Conservation (phyloP, 2,797 vertebrate species). For the Siniperca obscura region DNA sequence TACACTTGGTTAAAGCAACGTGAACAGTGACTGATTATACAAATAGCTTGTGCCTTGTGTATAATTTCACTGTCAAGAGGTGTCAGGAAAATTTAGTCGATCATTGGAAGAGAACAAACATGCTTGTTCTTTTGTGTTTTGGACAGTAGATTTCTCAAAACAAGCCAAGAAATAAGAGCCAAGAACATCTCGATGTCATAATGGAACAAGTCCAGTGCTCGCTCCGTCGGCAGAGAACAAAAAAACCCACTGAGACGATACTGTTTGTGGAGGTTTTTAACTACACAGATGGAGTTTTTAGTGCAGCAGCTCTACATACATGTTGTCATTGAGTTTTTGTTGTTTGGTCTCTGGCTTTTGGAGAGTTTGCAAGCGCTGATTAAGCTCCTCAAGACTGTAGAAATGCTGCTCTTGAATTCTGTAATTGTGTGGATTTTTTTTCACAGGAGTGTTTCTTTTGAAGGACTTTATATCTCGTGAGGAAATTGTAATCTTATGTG, state of each 20-base stretch:
- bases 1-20: not conserved
- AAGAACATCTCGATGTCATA: not conserved
- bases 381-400: not conserved
- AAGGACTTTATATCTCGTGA: not conserved
- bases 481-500: not conserved
- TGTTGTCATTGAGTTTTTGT: not conserved
- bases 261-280: not conserved
- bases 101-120: not conserved
- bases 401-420: not conserved
- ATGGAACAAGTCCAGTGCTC: conserved; percentile 12
- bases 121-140: conserved; percentile 1
- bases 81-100: not conserved
- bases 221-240: not conserved
- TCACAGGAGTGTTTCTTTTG: too few relatives aligned
- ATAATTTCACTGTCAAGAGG: not conserved
- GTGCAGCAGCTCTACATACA: not conserved
- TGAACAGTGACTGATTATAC: not conserved
- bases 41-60: conserved; percentile 38
- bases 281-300: not conserved
- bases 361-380: not conserved
- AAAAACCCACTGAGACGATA: not conserved
- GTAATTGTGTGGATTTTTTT: not conserved
- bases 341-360: not conserved
- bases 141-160: conserved; percentile 5
- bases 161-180: not conserved